phyloP scores from a whole-genome alignment of 2,888 invertebrate genomes.

The Byasa hedistus region DNA sequence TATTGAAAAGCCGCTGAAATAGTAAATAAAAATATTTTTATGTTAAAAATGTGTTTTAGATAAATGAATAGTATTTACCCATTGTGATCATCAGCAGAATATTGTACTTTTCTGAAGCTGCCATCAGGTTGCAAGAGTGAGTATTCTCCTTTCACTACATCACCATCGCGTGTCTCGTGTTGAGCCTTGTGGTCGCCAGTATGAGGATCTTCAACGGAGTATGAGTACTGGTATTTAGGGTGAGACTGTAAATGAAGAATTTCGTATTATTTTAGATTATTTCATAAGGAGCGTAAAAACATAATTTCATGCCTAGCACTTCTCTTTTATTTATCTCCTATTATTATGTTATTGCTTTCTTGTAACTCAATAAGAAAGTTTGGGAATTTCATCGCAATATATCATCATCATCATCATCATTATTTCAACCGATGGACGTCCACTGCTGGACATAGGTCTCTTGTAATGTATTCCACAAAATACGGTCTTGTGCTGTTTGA shows the following conservation, averaged over 20 bases:
- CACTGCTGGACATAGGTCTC: no score
- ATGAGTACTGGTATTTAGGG: constrained; percentile 81
- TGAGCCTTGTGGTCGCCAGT: constrained; percentile 83
- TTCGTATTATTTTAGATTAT: neutral
- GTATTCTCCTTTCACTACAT: constrained; percentile 83
- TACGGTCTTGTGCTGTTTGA: no score
- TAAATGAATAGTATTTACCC: constrained; percentile 59
- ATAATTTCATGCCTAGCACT: neutral
- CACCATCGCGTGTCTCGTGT: constrained; percentile 80
- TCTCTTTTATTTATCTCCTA: neutral
- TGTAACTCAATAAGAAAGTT: neutral
- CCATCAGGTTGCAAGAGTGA: constrained; percentile 82
- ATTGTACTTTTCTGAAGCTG: constrained; percentile 80
- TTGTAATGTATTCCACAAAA: no score
- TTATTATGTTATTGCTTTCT: neutral
- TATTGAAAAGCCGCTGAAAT: no score
- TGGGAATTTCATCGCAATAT: neutral
- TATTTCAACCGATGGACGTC: no score
- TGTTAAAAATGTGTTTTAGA: neutral
- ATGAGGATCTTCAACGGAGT: constrained; percentile 81
- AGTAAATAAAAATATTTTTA: no score
- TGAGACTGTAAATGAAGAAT: constrained; percentile 65
- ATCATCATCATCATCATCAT: no score
- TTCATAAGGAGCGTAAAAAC: neutral
- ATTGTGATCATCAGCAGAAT: constrained; percentile 79